Conservation (phyloP, 2,888 invertebrate genomes). For the Lottia gigantea region DNA sequence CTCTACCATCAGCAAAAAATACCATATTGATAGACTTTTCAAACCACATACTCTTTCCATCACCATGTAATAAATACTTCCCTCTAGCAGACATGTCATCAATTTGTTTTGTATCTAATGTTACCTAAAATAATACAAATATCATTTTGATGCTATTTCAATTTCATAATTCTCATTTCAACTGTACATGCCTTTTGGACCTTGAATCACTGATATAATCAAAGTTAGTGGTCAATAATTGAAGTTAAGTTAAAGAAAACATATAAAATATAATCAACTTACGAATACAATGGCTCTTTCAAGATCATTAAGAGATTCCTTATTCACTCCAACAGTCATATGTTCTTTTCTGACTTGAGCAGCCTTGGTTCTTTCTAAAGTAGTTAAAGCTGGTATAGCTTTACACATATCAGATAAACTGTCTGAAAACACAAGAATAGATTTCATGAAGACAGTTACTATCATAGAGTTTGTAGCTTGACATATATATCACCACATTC, state of each 20-base stretch:
- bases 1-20: slow-evolving; percentile 68
- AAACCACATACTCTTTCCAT: slow-evolving; percentile 70
- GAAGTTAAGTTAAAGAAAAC: no score
- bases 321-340: slow-evolving; percentile 67
- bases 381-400: slow-evolving; percentile 68
- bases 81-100: slow-evolving; percentile 63
- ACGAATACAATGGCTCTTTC: slow-evolving; percentile 69
- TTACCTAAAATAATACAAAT: slow-evolving; percentile 49
- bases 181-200: no score
- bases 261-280: no score
- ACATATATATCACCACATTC: no score
- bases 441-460: no score
- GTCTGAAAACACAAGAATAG: slow-evolving; percentile 29
- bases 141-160: no score
- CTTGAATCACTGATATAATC: no score
- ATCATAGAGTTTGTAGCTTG: no score
- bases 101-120: slow-evolving; percentile 58
- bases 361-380: slow-evolving; percentile 69
- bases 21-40: slow-evolving; percentile 70
- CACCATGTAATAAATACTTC: slow-evolving; percentile 68
- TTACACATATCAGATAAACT: slow-evolving; percentile 58
- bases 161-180: no score
- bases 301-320: slow-evolving; percentile 65
- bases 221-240: no score
- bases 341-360: slow-evolving; percentile 65